phyloP scores from a whole-genome alignment of 2,113 vertebrate species.

The Poeciliopsis prolifica region DNA sequence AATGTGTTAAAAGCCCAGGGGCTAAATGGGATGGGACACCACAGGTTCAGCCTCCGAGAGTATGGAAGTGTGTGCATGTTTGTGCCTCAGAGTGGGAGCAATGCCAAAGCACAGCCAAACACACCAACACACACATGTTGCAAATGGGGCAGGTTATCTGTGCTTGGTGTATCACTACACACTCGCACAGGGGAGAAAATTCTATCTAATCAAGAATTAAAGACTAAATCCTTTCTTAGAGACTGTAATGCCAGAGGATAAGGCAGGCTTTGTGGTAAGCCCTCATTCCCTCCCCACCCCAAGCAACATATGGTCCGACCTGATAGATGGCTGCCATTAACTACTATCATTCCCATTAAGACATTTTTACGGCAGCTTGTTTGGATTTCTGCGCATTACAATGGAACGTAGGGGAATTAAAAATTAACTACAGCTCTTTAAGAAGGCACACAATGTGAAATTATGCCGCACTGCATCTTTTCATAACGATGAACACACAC shows the following conservation, averaged over 20 bases:
- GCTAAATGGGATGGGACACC: slow-evolving; percentile 48
- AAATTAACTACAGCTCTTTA: slow-evolving; percentile 21
- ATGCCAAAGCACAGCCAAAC: slow-evolving; percentile 25
- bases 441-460: slow-evolving; percentile 30
- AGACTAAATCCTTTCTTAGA: slow-evolving; percentile 85
- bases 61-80: slow-evolving; percentile 7
- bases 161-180: slow-evolving; percentile 64
- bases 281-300: slow-evolving; percentile 65
- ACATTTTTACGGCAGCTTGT: slow-evolving; percentile 54
- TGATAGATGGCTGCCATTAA: slow-evolving; percentile 71
- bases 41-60: slow-evolving; percentile 17
- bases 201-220: slow-evolving; percentile 86
- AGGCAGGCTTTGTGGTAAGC: slow-evolving; percentile 83
- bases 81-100: slow-evolving; percentile 19
- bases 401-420: slow-evolving; percentile 1
- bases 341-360: slow-evolving; percentile 67
- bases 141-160: slow-evolving; percentile 62
- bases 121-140: slow-evolving; percentile 28
- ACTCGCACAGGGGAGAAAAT: slow-evolving; percentile 73
- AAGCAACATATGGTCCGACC: slow-evolving; percentile 79
- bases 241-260: slow-evolving; percentile 82
- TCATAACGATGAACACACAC: not conserved
- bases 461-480: slow-evolving; percentile 2
- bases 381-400: slow-evolving; percentile 47
- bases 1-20: slow-evolving; percentile 63